Percentiles rank a stretch among this genome's conserved stretches.
Evolutionary conservation across 2,888 invertebrate species (phyloP).

Genomic region (Odontothrips loti): DNA sequence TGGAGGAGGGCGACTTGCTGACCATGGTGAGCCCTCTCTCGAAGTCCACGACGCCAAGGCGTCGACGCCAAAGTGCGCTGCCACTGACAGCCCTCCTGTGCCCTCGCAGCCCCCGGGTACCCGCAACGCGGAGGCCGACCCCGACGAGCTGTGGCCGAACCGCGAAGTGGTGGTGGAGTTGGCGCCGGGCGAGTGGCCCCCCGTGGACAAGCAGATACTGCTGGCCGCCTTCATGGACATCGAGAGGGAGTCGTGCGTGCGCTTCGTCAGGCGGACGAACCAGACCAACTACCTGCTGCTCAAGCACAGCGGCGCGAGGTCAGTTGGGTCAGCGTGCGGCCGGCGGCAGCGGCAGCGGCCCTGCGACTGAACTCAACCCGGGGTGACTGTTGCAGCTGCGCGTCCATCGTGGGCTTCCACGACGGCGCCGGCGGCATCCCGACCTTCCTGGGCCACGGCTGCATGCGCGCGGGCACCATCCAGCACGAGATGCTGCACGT

Average conservation of each 20-base stretch:
- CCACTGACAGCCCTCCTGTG: background rate
- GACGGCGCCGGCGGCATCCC: slow-evolving; percentile 37
- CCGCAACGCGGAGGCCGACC: background rate
- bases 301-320: slow-evolving; percentile 33
- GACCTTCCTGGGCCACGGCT: slow-evolving; percentile 41
- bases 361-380: background rate
- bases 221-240: slow-evolving; percentile 35
- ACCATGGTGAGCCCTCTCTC: background rate
- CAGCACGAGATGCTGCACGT: slow-evolving; percentile 44
- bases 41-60: background rate
- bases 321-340: background rate
- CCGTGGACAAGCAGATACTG: slow-evolving; percentile 27
- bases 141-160: background rate
- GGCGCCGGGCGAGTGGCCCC: slow-evolving; percentile 33
- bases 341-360: background rate
- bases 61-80: background rate
- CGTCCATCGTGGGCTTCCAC: slow-evolving; percentile 41
- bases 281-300: slow-evolving; percentile 35
- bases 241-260: slow-evolving; percentile 36
- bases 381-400: slow-evolving; percentile 39
- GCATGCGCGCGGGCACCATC: slow-evolving; percentile 41
- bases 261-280: slow-evolving; percentile 35
- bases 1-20: background rate
- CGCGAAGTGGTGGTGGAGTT: slow-evolving; percentile 23
- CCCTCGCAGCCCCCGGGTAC: background rate